phyloP scores from a whole-genome alignment of 1,140 invertebrate genomes.

The Drosophila kikkawai region DNA sequence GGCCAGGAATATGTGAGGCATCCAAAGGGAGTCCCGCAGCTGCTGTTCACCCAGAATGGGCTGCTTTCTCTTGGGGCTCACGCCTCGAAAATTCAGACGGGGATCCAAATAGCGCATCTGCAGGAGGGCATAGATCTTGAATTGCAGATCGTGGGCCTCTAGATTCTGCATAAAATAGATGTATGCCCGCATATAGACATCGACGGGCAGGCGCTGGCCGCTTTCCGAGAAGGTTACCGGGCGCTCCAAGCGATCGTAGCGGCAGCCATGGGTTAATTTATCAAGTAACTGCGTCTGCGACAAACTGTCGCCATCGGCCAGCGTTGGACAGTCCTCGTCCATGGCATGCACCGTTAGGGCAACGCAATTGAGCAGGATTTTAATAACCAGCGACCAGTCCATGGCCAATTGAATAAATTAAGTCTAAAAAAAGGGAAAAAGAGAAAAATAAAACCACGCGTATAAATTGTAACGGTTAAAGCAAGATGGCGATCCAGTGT shows the following conservation, averaged over 20 bases:
- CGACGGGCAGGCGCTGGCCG: conserved; percentile 85
- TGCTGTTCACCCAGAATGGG: conserved; percentile 90
- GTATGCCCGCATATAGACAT: conserved; percentile 89
- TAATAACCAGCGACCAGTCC: conserved; percentile 48
- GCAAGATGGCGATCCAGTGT: background rate
- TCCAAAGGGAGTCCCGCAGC: conserved; percentile 91
- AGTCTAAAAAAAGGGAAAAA: background rate
- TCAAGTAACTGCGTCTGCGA: conserved; percentile 91
- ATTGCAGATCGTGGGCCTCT: conserved; percentile 92
- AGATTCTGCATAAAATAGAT: conserved; percentile 92
- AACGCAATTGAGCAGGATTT: conserved; percentile 55
- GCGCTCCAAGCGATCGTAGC: conserved; percentile 90
- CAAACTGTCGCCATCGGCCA: conserved; percentile 86
- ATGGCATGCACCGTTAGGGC: background rate
- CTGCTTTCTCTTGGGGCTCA: conserved; percentile 87
- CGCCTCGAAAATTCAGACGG: conserved; percentile 88
- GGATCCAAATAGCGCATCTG: conserved; percentile 91
- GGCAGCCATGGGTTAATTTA: conserved; percentile 89
- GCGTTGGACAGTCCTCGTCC: conserved; percentile 86
- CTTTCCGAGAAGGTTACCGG: conserved; percentile 86
- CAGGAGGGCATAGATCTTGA: conserved; percentile 92
- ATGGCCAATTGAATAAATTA: conserved; percentile 13
- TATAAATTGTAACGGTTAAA: background rate
- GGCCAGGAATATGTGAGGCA: conserved; percentile 91
- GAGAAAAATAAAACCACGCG: conserved; percentile 11